A percentile compares a stretch with the other conserved stretches of the same genome.
These are phyloP conservation scores for Drosophila pruinosa DNA, from an alignment of 1,140 invertebrate species.

Conservation along the genomic window DNA sequence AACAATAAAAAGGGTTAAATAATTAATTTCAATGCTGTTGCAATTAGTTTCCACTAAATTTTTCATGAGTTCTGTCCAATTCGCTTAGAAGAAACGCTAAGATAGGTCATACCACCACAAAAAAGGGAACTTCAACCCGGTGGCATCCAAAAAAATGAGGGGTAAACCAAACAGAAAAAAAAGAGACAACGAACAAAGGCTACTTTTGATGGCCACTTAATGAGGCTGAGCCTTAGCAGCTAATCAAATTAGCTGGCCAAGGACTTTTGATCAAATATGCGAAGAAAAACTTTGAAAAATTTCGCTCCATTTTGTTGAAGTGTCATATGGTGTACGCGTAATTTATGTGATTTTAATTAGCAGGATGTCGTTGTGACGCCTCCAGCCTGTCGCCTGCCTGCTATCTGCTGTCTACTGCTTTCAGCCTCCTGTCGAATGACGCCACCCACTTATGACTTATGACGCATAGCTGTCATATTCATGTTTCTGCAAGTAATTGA, in stretches of 20 bases:
- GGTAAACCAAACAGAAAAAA: slow-evolving; percentile 3
- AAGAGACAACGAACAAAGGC: slow-evolving; percentile 42
- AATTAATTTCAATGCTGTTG: slow-evolving; percentile 80
- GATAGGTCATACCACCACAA: slow-evolving; percentile 40
- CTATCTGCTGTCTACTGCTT: not conserved
- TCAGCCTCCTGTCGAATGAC: not conserved
- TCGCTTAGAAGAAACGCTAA: slow-evolving; percentile 30
- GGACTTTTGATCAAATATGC: slow-evolving; percentile 72
- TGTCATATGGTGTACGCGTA: slow-evolving; percentile 70
- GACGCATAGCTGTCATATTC: slow-evolving; percentile 77
- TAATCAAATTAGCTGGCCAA: slow-evolving; percentile 73
- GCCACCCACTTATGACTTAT: slow-evolving; percentile 47
- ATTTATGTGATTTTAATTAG: slow-evolving; percentile 80
- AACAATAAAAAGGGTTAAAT: slow-evolving; percentile 81
- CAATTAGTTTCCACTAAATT: slow-evolving; percentile 81
- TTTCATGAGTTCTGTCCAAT: slow-evolving; percentile 67
- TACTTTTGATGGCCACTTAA: slow-evolving; percentile 57
- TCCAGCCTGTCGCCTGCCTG: slow-evolving; percentile 4
- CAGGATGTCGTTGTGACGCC: slow-evolving; percentile 23
- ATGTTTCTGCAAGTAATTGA: slow-evolving; percentile 71
- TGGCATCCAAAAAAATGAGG: slow-evolving; percentile 6
- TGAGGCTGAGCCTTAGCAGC: slow-evolving; percentile 51
- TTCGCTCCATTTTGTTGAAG: slow-evolving; percentile 49
- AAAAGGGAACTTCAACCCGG: slow-evolving; percentile 9
- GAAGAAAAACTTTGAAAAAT: slow-evolving; percentile 49